These are phyloP conservation scores for Panagrolaimus sp. DNA, from an alignment of 1,140 invertebrate species.

Conservation along the genomic window DNA sequence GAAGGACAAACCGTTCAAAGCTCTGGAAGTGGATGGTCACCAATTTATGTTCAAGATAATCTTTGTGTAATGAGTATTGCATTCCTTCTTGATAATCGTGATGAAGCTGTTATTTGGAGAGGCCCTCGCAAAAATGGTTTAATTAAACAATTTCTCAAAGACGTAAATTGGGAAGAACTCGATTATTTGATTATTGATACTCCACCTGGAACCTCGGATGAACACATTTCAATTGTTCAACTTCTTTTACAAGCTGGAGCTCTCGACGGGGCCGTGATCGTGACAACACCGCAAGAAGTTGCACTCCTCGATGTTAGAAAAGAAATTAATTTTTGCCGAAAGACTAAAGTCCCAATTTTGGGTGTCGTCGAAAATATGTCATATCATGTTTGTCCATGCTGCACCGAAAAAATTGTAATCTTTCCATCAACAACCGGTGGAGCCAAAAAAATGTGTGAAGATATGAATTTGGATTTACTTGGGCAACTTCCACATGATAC, in stretches of 20 bases:
- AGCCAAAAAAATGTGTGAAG: conserved; percentile 53
- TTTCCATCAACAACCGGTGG: conserved; percentile 59
- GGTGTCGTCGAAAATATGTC: conserved; percentile 89
- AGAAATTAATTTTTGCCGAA: conserved; percentile 83
- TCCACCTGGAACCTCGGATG: conserved; percentile 90
- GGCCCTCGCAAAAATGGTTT: conserved; percentile 90
- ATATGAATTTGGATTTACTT: conserved; percentile 47
- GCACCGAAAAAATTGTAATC: conserved; percentile 63
- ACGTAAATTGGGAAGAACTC: conserved; percentile 84
- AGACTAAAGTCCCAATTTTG: conserved; percentile 75
- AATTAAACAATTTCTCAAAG: conserved; percentile 85
- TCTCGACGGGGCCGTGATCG: conserved; percentile 60
- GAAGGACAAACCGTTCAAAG: conserved; percentile 71
- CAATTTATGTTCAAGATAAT: conserved; percentile 80
- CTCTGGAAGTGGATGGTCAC: conserved; percentile 92
- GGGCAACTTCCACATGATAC: conserved; percentile 55
- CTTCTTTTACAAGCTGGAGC: conserved; percentile 63
- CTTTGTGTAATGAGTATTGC: conserved; percentile 86
- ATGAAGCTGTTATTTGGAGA: conserved; percentile 87
- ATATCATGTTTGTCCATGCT: conserved; percentile 80
- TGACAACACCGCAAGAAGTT: conserved; percentile 63
- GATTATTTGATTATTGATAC: conserved; percentile 87
- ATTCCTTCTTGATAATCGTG: conserved; percentile 73
- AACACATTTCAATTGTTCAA: conserved; percentile 75
- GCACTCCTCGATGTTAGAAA: conserved; percentile 74